These are phyloP conservation scores for Molossus alvarezi DNA, from an alignment of 2,797 vertebrate species.

Conservation along the genomic window DNA sequence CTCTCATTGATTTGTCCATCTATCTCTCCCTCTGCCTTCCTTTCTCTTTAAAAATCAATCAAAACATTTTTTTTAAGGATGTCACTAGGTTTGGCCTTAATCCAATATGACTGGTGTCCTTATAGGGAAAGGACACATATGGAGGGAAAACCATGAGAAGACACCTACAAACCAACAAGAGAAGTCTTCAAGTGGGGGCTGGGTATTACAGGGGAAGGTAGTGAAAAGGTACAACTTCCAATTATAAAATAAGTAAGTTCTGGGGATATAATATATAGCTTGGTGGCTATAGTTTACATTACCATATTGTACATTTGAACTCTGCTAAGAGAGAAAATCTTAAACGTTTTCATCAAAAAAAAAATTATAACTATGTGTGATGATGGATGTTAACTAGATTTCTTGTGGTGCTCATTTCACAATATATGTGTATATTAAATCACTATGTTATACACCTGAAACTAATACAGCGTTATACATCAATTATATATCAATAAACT, in stretches of 20 bases:
- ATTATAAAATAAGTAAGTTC: background rate
- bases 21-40: too few species aligned
- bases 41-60: too few species aligned
- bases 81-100: background rate
- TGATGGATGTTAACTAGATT: background rate
- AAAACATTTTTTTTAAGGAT: background rate
- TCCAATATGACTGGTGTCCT: background rate
- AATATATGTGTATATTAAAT: background rate
- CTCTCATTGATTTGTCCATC: too few species aligned
- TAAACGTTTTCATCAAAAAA: slow-evolving; percentile 11
- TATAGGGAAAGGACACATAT: background rate
- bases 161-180: background rate
- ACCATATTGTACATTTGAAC: background rate
- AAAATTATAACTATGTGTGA: background rate
- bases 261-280: background rate
- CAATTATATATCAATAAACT: background rate
- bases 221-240: background rate
- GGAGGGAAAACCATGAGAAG: background rate
- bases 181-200: background rate
- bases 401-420: background rate
- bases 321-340: background rate
- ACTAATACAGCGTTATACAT: background rate
- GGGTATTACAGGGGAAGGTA: background rate
- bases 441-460: background rate
- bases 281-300: background rate